phyloP scores from a whole-genome alignment of 1,140 invertebrate species.

The Aphelenchoides avenae region DNA sequence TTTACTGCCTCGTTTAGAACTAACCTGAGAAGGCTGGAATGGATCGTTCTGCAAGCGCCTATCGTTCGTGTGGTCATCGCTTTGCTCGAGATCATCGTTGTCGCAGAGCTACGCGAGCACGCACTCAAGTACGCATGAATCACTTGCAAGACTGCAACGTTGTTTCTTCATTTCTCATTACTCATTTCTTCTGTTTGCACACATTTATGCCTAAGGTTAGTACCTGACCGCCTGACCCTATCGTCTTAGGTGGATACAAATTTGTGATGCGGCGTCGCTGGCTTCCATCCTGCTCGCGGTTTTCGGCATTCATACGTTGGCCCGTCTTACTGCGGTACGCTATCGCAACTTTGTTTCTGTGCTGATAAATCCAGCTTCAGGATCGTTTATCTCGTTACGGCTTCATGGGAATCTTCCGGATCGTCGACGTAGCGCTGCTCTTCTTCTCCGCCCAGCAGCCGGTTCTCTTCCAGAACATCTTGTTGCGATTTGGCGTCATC shows the following conservation, averaged over 20 bases:
- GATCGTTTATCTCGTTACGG: constrained; percentile 32
- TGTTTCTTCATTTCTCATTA: neutral
- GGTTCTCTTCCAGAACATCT: constrained; percentile 41
- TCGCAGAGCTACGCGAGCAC: constrained; percentile 24
- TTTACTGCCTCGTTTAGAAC: constrained; percentile 7
- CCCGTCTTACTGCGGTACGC: constrained; percentile 33
- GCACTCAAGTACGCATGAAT: constrained; percentile 13
- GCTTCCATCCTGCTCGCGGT: constrained; percentile 35
- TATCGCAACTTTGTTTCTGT: neutral
- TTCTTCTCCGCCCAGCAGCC: constrained; percentile 42
- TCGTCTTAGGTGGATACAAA: constrained; percentile 34
- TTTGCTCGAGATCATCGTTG: constrained; percentile 25
- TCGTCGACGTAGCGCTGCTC: constrained; percentile 34
- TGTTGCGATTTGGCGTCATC: constrained; percentile 36
- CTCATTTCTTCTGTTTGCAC: constrained; percentile 3
- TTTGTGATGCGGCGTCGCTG: constrained; percentile 41
- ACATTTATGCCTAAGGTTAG: too few relatives aligned
- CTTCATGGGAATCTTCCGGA: constrained; percentile 34
- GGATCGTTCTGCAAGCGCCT: constrained; percentile 41
- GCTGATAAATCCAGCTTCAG: constrained; percentile 12
- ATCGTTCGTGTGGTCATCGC: constrained; percentile 36
- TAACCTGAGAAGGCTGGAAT: constrained; percentile 31
- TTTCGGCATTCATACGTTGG: constrained; percentile 42
- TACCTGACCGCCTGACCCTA: too few relatives aligned
- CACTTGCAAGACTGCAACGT: too few relatives aligned